Evolutionary conservation across 2,797 vertebrate species (phyloP), one percentile per base, ranked within the genome.

Genomic region (Intellagama lesueurii): DNA sequence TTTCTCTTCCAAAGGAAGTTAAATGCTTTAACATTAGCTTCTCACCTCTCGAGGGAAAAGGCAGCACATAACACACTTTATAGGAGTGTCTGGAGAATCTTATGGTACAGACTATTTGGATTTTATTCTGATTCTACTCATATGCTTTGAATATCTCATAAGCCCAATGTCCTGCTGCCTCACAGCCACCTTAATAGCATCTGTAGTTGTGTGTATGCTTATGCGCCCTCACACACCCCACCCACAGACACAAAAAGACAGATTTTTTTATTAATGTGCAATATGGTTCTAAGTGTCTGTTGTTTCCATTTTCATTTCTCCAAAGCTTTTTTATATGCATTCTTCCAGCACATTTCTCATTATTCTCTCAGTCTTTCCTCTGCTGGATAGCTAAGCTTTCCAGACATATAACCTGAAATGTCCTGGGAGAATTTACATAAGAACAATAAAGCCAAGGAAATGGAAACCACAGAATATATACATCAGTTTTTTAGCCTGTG

Each of bases 321-420:
- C 91, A 93, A 96, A 96, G 93, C 94, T 97, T 97, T 88, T 85
- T 97, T 97, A 96, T 96, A 92, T 97, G 96, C 96, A 96, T 97
- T 97, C 96, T 97, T 97, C 94, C 94, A 95, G 94, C 95, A 96
- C 94, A 94, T 97, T 97, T 97, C 96, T 97, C 96, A 97, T 97
- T 96, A 97, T 96, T 96, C 95, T 96, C 90, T 93, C 91, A 94
- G 83, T 88, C 94, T 95, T 95, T 95, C 91, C 90, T 95, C 95
- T 94, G 94, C 93, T 96, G 92, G 91, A 92, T 96, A 95, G 93
- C 95, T 96, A 93, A 79, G 47, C 52, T 96, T 97, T 97, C 96
- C 96, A 97, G 97, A 97, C 96, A 91, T 95, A 96, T 93, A 97
- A 96, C 91, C 92, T 95, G 94, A 96, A 97, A 93, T 96, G 94